Conservation (phyloP, 2,113 vertebrate species). For the Notarius lentiginosus region DNA sequence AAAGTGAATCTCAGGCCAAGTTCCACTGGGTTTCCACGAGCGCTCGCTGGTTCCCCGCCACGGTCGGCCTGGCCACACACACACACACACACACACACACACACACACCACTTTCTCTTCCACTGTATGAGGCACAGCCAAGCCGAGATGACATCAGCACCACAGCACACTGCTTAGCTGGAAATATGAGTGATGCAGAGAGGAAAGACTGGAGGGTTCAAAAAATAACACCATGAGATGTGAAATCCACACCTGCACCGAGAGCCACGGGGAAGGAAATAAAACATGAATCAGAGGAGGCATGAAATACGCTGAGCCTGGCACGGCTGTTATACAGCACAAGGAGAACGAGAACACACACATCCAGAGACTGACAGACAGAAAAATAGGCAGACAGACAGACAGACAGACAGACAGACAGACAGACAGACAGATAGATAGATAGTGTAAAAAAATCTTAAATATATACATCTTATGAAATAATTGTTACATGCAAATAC, state of each 20-base stretch:
- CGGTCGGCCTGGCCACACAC: background rate
- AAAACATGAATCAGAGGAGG: background rate
- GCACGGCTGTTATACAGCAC: background rate
- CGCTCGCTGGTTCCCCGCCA: background rate
- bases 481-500: no score
- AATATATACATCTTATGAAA: no score
- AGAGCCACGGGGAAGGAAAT: background rate
- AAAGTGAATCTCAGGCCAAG: slow-evolving; percentile 5
- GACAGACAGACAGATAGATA: no score
- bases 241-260: background rate
- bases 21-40: slow-evolving; percentile 11
- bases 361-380: background rate
- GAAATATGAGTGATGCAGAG: no score
- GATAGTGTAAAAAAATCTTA: no score
- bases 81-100: background rate
- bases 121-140: background rate
- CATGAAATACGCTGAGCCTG: background rate
- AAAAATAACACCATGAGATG: background rate
- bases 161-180: background rate
- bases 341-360: background rate
- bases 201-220: background rate
- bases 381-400: background rate
- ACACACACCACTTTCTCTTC: background rate
- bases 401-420: background rate
- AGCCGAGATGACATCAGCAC: slow-evolving; percentile 24